Evolutionary conservation across 2,113 vertebrate species (phyloP), one percentile per base, ranked within the genome.

Genomic region (Chloebia gouldiae): DNA sequence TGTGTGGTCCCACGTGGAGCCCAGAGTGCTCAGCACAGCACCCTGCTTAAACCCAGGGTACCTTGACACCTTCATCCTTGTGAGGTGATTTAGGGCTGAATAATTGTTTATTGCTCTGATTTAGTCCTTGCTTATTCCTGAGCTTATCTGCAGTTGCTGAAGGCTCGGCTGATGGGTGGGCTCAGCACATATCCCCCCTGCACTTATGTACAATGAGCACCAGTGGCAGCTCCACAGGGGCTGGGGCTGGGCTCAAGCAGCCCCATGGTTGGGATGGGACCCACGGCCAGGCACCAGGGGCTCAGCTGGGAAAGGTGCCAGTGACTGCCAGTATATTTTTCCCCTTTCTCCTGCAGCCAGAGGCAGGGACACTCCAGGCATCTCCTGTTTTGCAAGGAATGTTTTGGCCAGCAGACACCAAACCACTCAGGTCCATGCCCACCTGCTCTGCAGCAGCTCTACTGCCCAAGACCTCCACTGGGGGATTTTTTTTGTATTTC

Each of bases 171-270:
- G 66, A 73, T 63, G 15, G 37, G 17, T 22, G 51, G 56, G 65
- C 51, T 75, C 47, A 31, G 66, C 28, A 5, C 2, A 0, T 7
- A 30, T 5, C 3, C 14, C 31, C 35, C 4, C 0, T 13, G 25
- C 0, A 4, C 30, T 45, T 51, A 9, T 0, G 1, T 23, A 15
- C 51, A 28, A 3, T 2, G 12, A 37, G 35, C 39, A 30, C 18
- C 42, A 22, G 21, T 1, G 20, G 47, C 80, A 61, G 47, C 25
- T 12, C 70, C 7, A 19, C 16, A 16, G 76, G 30, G 22, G 27
- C 0, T 10, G 5, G 47, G 53, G 11, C 31, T 2, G 4, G 40
- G 23, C 15, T 40, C 13, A 14, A 24, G 45, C 77, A 78, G 39
- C 33, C 39, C 49, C 56, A 7, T 0, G 5, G 35, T 1, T 3